Conservation (phyloP, 1,140 invertebrate species). For the Episyrphus balteatus region DNA sequence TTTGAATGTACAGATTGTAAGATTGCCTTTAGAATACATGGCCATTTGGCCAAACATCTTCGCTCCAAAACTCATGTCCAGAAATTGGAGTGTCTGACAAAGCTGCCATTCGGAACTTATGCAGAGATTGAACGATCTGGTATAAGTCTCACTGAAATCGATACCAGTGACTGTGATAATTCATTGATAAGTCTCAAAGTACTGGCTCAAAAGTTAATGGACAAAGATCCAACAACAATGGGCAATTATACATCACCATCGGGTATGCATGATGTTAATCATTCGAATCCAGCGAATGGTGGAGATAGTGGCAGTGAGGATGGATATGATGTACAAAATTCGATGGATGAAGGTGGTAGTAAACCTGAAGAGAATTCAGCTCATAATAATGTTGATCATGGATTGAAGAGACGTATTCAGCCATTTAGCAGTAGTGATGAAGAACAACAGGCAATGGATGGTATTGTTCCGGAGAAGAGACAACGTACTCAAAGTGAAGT, state of each 20-base stretch:
- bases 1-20: slow-evolving; percentile 93
- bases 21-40: slow-evolving; percentile 91
- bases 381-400: too few species aligned
- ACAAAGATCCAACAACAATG: slow-evolving; percentile 61
- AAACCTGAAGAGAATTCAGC: too few species aligned
- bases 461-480: too few species aligned
- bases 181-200: slow-evolving; percentile 71
- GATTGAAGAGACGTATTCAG: too few species aligned
- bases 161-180: slow-evolving; percentile 88
- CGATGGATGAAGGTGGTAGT: too few species aligned
- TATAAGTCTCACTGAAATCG: slow-evolving; percentile 83
- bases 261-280: slow-evolving; percentile 20
- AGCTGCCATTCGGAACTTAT: slow-evolving; percentile 91
- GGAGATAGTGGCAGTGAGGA: slow-evolving; percentile 31
- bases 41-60: slow-evolving; percentile 91
- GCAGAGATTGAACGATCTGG: slow-evolving; percentile 87
- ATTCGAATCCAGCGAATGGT: slow-evolving; percentile 5
- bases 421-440: too few species aligned
- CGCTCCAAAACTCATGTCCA: slow-evolving; percentile 95
- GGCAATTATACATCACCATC: slow-evolving; percentile 29
- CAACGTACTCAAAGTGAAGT: too few species aligned
- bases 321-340: slow-evolving; percentile 8
- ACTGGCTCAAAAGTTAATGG: slow-evolving; percentile 69
- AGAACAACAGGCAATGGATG: too few species aligned
- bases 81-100: slow-evolving; percentile 83